These are phyloP conservation scores for Achroia grisella DNA, from an alignment of 1,140 invertebrate genomes.

Conservation along the genomic window DNA sequence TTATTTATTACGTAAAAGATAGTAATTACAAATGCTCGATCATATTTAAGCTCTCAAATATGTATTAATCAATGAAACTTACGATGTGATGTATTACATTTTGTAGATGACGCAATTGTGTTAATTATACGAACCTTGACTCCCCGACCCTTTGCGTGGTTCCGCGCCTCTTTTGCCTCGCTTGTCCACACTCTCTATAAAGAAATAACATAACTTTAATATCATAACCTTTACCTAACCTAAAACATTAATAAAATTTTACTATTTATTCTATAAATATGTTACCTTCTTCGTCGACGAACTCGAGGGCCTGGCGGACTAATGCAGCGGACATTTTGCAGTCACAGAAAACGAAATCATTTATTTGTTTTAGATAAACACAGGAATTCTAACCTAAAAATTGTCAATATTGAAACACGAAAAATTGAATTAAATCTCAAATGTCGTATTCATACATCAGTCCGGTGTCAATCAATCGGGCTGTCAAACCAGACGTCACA, in stretches of 20 bases:
- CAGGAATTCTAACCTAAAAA: slow-evolving; percentile 25
- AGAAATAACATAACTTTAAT: not conserved
- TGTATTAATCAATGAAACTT: no score
- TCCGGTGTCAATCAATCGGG: not conserved
- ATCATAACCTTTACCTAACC: not conserved
- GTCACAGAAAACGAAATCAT: slow-evolving; percentile 27
- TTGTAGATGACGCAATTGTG: slow-evolving; percentile 23
- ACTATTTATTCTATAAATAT: not conserved
- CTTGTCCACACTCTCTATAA: slow-evolving; percentile 20
- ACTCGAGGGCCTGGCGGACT: slow-evolving; percentile 62
- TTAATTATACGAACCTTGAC: slow-evolving; percentile 23
- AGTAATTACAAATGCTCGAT: no score
- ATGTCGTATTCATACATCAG: not conserved
- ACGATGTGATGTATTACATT: not conserved
- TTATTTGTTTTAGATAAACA: slow-evolving; percentile 24
- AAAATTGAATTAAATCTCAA: not conserved
- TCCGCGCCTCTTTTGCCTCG: slow-evolving; percentile 11
- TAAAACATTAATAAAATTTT: not conserved
- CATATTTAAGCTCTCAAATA: no score
- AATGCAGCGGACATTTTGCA: slow-evolving; percentile 68
- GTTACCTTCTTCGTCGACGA: slow-evolving; percentile 62
- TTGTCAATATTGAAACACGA: slow-evolving; percentile 7
- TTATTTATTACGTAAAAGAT: no score
- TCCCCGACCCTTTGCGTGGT: slow-evolving; percentile 4
- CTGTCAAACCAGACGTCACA: not conserved